Percentiles rank a stretch among this genome's conserved stretches.
These are phyloP conservation scores for Chromobotia macracanthus DNA, from an alignment of 2,797 vertebrate species.

Conservation along the genomic window DNA sequence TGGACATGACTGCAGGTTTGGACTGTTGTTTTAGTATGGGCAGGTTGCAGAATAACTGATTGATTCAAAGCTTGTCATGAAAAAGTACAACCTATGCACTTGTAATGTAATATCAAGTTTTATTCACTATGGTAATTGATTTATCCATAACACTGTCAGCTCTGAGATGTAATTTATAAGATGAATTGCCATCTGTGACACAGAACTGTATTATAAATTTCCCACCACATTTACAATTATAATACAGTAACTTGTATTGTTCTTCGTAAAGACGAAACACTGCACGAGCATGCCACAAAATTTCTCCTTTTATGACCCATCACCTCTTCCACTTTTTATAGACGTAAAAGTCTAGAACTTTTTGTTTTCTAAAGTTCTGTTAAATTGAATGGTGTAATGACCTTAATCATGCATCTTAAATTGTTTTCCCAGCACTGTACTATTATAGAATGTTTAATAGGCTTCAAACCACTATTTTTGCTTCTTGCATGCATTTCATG, in stretches of 20 bases:
- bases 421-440: constrained; percentile 8
- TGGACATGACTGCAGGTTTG: background rate
- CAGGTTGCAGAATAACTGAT: background rate
- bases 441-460: constrained; percentile 23
- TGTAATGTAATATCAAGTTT: too few relatives aligned
- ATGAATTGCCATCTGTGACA: background rate
- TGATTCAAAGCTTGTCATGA: background rate
- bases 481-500: constrained; percentile 73
- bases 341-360: too few relatives aligned
- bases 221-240: background rate
- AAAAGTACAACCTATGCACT: too few relatives aligned
- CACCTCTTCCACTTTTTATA: too few relatives aligned
- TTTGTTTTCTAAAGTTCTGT: background rate
- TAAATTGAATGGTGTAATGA: background rate
- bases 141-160: constrained; percentile 10
- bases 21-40: background rate
- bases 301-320: background rate
- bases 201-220: background rate
- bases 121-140: background rate
- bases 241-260: background rate
- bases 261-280: background rate
- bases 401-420: constrained; percentile 11
- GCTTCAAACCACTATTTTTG: constrained; percentile 42
- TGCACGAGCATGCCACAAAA: background rate
- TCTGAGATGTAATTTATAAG: background rate